Evolutionary conservation across 2,888 invertebrate genomes (phyloP).

Genomic region (Anticlea derivata): DNA sequence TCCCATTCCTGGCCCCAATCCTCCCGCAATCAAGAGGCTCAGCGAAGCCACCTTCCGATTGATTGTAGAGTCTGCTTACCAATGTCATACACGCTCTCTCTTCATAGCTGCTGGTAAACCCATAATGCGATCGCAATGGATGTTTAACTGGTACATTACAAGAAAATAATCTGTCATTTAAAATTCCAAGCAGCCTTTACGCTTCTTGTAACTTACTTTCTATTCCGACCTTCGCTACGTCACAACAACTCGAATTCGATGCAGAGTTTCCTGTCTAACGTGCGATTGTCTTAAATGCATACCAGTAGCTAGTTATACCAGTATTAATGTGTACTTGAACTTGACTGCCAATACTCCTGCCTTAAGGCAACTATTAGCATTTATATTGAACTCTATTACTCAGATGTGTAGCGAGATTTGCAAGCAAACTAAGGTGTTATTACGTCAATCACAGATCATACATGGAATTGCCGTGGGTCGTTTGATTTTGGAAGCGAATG

Average conservation of each 20-base stretch:
- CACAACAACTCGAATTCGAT: conserved; percentile 6
- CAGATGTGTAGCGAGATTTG: conserved; percentile 11
- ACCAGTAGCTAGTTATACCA: conserved; percentile 17
- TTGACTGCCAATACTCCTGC: conserved; percentile 29
- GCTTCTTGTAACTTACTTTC: conserved; percentile 20
- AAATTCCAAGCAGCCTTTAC: conserved; percentile 8
- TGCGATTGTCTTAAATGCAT: background rate
- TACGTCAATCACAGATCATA: conserved; percentile 12
- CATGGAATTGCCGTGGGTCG: background rate
- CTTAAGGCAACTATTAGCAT: conserved; percentile 32
- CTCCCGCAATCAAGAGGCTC: too few relatives aligned
- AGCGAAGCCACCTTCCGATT: too few relatives aligned
- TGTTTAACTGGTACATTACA: too few relatives aligned
- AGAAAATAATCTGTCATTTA: too few relatives aligned
- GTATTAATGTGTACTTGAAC: conserved; percentile 33
- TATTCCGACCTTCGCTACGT: conserved; percentile 24
- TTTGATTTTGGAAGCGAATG: background rate
- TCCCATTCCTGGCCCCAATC: too few relatives aligned
- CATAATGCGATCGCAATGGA: too few relatives aligned
- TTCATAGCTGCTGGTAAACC: too few relatives aligned
- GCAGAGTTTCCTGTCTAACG: conserved; percentile 9
- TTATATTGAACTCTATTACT: conserved; percentile 18
- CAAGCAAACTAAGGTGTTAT: conserved; percentile 6
- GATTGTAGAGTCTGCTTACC: too few relatives aligned
- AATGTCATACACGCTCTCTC: too few relatives aligned